Evolutionary conservation across 2,888 invertebrate genomes (phyloP).

Genomic region (Enoplolaimus lenunculus): DNA sequence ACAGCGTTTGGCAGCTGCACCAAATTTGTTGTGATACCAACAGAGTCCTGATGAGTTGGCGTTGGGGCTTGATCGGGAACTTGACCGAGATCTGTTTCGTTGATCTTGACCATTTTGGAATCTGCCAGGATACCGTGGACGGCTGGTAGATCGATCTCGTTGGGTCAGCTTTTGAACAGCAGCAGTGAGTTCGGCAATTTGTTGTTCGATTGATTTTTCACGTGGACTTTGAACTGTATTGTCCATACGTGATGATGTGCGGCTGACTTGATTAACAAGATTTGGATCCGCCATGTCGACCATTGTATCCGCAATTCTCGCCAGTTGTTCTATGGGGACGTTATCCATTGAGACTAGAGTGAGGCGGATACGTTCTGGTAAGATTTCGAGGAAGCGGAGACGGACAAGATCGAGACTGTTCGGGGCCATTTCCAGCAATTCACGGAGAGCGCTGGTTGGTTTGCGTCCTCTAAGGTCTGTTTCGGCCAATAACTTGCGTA

Average conservation of each 20-base stretch:
- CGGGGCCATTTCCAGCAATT: slow-evolving; percentile 8
- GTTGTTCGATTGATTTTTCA: neutral
- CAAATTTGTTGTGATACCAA: neutral
- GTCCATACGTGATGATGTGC: neutral
- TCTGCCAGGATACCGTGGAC: neutral
- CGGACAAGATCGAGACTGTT: slow-evolving; percentile 1
- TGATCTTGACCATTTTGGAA: neutral
- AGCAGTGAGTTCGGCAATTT: slow-evolving; percentile 4
- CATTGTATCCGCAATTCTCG: slow-evolving; percentile 7
- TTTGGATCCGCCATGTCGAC: neutral
- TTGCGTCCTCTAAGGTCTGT: neutral
- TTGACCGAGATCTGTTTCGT: neutral
- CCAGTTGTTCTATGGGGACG: slow-evolving; percentile 8
- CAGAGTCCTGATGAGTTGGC: neutral
- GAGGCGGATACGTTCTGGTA: slow-evolving; percentile 5
- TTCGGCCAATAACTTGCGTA: slow-evolving; percentile 12
- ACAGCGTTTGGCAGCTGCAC: neutral
- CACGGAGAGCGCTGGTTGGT: neutral
- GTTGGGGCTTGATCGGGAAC: neutral
- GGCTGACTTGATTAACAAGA: neutral
- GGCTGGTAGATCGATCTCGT: neutral
- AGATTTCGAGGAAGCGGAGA: slow-evolving; percentile 12
- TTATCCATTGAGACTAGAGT: neutral
- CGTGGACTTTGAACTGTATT: neutral
- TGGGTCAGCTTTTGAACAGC: neutral